phyloP scores from a whole-genome alignment of 2,797 vertebrate species.

The Darevskia mixta region DNA sequence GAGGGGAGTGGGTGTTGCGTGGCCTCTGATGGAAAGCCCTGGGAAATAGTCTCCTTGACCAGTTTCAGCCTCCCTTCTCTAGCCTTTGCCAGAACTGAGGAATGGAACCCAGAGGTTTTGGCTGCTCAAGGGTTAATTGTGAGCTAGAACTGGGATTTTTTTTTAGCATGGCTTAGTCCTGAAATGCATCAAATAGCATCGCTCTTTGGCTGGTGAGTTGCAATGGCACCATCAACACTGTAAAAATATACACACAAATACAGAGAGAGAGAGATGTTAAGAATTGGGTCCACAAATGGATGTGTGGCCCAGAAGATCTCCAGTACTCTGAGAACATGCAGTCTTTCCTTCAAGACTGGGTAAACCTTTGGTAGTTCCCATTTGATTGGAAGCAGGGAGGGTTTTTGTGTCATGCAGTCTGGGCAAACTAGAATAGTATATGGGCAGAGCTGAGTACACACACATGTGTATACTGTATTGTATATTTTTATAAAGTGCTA shows the following conservation, averaged over 20 bases:
- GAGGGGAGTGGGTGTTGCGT: background rate
- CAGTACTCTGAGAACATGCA: background rate
- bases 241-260: too few relatives aligned
- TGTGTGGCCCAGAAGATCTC: background rate
- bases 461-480: too few relatives aligned
- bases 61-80: background rate
- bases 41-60: background rate
- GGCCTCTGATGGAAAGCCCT: background rate
- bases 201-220: background rate
- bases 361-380: background rate
- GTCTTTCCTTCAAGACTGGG: background rate
- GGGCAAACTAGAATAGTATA: background rate
- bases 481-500: background rate
- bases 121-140: background rate
- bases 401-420: background rate
- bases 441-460: background rate
- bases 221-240: too few relatives aligned
- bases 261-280: too few relatives aligned
- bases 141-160: background rate
- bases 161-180: background rate
- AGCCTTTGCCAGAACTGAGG: background rate
- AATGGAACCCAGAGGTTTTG: background rate
- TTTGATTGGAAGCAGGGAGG: background rate
- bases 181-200: background rate
- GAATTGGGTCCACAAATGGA: background rate